Evolutionary conservation across 2,797 vertebrate genomes (phyloP), one percentile per base, ranked within the genome.

Genomic region (Gephyroberyx darwinii): DNA sequence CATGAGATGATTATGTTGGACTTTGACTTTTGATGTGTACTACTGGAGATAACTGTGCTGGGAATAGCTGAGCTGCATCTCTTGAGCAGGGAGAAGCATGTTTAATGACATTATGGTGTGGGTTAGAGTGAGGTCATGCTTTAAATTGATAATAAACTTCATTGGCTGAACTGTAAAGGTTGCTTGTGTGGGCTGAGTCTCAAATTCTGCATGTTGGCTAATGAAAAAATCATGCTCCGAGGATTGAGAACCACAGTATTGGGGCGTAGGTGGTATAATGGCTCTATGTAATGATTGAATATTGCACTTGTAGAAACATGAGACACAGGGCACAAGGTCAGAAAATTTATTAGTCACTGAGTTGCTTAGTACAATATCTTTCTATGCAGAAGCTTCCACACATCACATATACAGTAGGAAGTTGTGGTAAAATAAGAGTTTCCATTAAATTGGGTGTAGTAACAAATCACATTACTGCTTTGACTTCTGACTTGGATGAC

Each of bases 71-170:
- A 76, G 78, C 77, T 66, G 69, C 73, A 78, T 81, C 78, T 81
- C 37, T 74, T 52, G 22, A 64, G 74, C 77, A 64, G 26, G 35
- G 67, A 86, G 65, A 77, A 85, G 70, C 69, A 60, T 55, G 71
- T 84, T 88, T 84, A 86, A 90, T 86, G 86, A 66, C 84, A 66
- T 84, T 65, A 70, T 65, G 78, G 79, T 82, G 81, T 83, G 78
- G 75, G 86, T 78, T 77, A 50, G 80, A 56, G 75, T 4, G 48
- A 78, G 85, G 87, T 75, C 83, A 83, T 84, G 83, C 88, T 91
- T 89, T 86, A 83, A 89, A 91, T 89, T 87, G 86, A 88, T 88
- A 88, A 86, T 89, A 84, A 87, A 83, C 78, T 82, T 86, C 78
- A 85, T 89, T 88, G 88, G 83, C 81, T 85, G 88, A 90, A 88